Base-by-base conservation (phyloP, 2,888 invertebrate genomes). In the Agrochola circellaris region DNA sequence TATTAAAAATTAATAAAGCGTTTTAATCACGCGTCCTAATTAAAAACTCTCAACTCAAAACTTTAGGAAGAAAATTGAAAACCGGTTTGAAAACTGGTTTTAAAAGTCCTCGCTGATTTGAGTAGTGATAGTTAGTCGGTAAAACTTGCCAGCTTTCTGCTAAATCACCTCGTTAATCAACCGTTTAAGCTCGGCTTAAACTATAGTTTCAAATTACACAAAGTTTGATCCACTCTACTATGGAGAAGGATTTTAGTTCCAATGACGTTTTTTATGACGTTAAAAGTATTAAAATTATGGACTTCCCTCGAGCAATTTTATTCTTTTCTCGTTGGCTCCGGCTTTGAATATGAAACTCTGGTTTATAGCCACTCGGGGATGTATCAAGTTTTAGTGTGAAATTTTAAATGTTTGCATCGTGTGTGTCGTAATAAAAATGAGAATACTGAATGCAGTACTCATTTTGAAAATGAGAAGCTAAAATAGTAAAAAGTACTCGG, bases 91-190 rank as follows among this genome's bases (percentile, higher is more conserved):
- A 77, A 77, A n/a, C 78, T 30, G 70, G 75, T 83, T 88, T 85
- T 76, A 73, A 83, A 80, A 86, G 81, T 83, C 75, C 68, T 79
- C 64, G n/a, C 56, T 54, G 77, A 88, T 86, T 87, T 82, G 74
- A 88, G 82, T 85, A 78, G 79, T 85, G 84, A 89, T 87, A 89
- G 89, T 90, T 89, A 79, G 83, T 78, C 71, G 62, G 84, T 75
- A 77, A 88, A 87, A 91, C 91, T 92, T 89, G 79, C 85, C 84
- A 92, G 91, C 90, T 91, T 90, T 84, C 83, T 72, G 87, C 87
- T 90, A 89, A 92, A 92, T 90, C 90, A 88, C 87, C 89, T 92
- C 93, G 92, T 93, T 94, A 93, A 94, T 94, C 94, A 93, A 92
- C 91, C 92, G 90, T 92, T 94, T 93, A 93, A 94, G 91, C 90